Evolutionary conservation across 2,888 invertebrate genomes (phyloP), one percentile per base, ranked within the genome.

Genomic region (Melipona beecheii): DNA sequence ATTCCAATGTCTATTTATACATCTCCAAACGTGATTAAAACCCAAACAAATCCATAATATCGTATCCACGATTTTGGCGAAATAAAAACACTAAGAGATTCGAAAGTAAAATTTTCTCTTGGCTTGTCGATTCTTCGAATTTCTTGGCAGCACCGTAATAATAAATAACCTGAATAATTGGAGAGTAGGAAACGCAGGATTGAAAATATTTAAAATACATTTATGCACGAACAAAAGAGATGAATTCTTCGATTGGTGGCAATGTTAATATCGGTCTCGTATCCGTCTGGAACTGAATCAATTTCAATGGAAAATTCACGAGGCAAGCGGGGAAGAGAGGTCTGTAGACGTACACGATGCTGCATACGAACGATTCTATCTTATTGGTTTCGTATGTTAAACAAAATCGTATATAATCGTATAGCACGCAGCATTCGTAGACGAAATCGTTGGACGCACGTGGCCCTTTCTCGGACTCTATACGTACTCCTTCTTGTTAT

Each of bases 381-480:
- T 86, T 92, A 92, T 92, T 91, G 91, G 90, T 81, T 86, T 90
- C 88, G 90, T 90, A 90, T 91, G 90, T 90, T 87, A 90, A 89
- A 91, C 88, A 90, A 92, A 92, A 90, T 89, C 90, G 89, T 90
- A 90, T 91, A 90, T 92, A 91, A 92, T n/a, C n/a, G n/a, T n/a
- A n/a, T 91, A 88, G 90, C 74, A 86, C 89, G 88, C 88, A 88
- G 87, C 83, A 77, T 87, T 73, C 60, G 85, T 84, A 85, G 86
- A 88, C 84, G 84, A 84, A 89, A 91, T 92, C 91, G 90, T 91
- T 92, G 90, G 89, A 87, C 90, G 89, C 92, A 91, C 89, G 89
- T 90, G 91, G 84, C 86, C 85, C 81, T 60, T 60, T 86, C 79
- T 75, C 65, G 62, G 66, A 68, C 62, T 71, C 73, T 78, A 60